Evolutionary conservation across 2,888 invertebrate genomes (phyloP).

Genomic region (Magallana nippona): DNA sequence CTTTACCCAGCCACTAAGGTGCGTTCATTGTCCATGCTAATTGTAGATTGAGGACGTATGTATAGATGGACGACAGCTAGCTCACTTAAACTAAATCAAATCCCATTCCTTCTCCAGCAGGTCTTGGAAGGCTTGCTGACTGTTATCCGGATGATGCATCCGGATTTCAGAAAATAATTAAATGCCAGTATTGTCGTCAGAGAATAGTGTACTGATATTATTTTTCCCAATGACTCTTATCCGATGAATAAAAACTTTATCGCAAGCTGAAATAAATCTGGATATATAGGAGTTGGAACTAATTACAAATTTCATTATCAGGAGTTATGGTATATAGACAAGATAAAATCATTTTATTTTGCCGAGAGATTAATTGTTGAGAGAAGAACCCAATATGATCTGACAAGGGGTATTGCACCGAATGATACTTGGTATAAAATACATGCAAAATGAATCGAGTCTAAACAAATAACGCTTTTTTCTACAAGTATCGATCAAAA

Average conservation of each 20-base stretch:
- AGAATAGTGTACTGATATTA: not conserved
- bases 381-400: too few relatives aligned
- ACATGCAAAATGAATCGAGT: too few relatives aligned
- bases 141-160: slow-evolving; percentile 2
- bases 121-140: not conserved
- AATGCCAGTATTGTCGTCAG: not conserved
- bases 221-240: not conserved
- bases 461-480: too few relatives aligned
- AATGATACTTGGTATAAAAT: too few relatives aligned
- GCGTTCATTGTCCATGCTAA: too few relatives aligned
- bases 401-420: too few relatives aligned
- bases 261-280: not conserved
- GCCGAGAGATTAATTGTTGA: too few relatives aligned
- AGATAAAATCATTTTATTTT: too few relatives aligned
- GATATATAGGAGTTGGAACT: not conserved
- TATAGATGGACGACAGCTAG: not conserved
- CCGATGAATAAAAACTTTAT: not conserved
- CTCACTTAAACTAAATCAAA: not conserved
- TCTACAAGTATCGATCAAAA: too few relatives aligned
- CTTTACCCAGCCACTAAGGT: too few relatives aligned
- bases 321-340: too few relatives aligned
- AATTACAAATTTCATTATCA: not conserved
- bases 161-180: slow-evolving; percentile 11
- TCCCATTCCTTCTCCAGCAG: not conserved
- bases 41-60: not conserved